Conservation (phyloP, 2,113 vertebrate genomes). For the Malurus elegans region DNA sequence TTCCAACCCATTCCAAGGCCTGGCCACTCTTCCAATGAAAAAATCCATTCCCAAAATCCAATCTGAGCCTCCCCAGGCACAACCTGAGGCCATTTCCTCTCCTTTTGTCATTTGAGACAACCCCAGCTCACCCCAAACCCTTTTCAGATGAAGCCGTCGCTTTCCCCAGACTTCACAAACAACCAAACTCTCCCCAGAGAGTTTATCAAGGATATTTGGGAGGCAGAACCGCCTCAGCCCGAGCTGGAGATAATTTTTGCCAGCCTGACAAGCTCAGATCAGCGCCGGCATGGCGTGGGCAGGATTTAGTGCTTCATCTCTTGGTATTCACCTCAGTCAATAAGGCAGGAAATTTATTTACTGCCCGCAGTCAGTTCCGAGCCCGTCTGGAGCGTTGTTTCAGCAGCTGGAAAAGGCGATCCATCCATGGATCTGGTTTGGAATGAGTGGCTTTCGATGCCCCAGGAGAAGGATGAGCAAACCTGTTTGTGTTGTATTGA, state of each 20-base stretch:
- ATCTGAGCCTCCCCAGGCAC: too few relatives aligned
- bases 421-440: background rate
- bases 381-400: conserved; percentile 8
- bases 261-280: background rate
- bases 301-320: conserved; percentile 38
- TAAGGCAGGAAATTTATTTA: conserved; percentile 38
- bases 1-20: too few relatives aligned
- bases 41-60: too few relatives aligned
- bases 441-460: background rate
- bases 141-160: too few relatives aligned
- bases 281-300: background rate
- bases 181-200: fast-evolving
- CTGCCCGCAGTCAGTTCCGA: conserved; percentile 1
- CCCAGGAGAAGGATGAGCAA: background rate
- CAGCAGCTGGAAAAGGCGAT: background rate
- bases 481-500: background rate
- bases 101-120: fast-evolving
- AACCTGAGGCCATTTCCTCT: background rate
- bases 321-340: conserved; percentile 35
- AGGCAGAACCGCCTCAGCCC: background rate
- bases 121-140: background rate
- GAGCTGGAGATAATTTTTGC: background rate
- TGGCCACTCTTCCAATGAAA: too few relatives aligned
- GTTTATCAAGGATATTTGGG: background rate
- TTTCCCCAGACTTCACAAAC: background rate